Conservation (phyloP, 1,140 invertebrate genomes). For the Eriosoma lanigerum region DNA sequence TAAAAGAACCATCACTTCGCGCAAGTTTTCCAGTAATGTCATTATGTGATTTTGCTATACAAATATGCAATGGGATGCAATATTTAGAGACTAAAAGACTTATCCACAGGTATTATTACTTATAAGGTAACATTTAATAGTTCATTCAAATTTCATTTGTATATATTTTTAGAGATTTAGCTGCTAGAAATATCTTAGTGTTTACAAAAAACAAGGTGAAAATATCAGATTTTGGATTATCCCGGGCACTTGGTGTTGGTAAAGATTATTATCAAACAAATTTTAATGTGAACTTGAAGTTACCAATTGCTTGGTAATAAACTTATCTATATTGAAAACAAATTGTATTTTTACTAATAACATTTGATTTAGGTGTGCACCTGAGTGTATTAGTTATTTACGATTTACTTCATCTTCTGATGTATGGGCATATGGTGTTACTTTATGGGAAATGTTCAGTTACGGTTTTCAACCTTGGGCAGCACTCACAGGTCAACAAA, state of each 20-base stretch:
- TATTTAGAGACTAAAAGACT: constrained; percentile 91
- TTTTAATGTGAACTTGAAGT: constrained; percentile 95
- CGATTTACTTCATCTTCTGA: constrained; percentile 95
- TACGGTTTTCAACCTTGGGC: constrained; percentile 98
- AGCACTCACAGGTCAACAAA: constrained; percentile 91
- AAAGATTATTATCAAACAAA: constrained; percentile 99
- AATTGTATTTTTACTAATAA: constrained; percentile 8
- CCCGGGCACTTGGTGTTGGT: constrained; percentile 91
- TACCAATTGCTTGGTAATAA: constrained; percentile 92
- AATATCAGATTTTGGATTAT: constrained; percentile 97
- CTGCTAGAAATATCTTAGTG: constrained; percentile 92
- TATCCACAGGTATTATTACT: constrained; percentile 80
- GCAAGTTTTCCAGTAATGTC: constrained; percentile 86
- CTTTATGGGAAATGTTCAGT: constrained; percentile 99
- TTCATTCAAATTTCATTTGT: constrained; percentile 42
- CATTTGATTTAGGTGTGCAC: constrained; percentile 75
- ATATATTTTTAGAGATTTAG: constrained; percentile 74
- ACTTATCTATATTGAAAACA: constrained; percentile 24
- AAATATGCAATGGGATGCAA: constrained; percentile 95
- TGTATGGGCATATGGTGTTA: constrained; percentile 97
- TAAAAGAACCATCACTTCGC: constrained; percentile 87
- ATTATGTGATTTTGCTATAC: constrained; percentile 87
- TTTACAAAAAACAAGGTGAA: constrained; percentile 96
- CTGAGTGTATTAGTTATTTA: constrained; percentile 95
- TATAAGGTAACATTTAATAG: not conserved